Conservation (phyloP, 2,113 vertebrate species). For the Dinomys branickii region DNA sequence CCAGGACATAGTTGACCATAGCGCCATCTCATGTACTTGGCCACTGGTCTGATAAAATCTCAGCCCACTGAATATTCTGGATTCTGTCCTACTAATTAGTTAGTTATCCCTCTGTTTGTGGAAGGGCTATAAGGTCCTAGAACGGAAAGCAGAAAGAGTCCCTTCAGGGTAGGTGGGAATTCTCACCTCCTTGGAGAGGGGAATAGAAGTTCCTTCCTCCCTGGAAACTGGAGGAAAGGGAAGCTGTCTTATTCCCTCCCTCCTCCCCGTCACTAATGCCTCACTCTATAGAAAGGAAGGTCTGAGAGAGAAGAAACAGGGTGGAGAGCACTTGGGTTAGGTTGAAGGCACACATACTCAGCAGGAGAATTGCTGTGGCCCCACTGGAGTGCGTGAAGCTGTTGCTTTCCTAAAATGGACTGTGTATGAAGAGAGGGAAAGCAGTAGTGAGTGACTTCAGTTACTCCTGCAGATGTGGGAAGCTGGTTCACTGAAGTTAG, state of each 20-base stretch:
- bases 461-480: not conserved
- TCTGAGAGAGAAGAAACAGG: not conserved
- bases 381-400: not conserved
- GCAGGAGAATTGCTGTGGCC: not conserved
- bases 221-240: slow-evolving; percentile 10
- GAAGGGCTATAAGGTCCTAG: not conserved
- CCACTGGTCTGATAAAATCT: not conserved
- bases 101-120: not conserved
- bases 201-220: slow-evolving; percentile 9
- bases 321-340: not conserved
- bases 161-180: not conserved
- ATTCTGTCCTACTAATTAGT: not conserved
- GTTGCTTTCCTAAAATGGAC: not conserved
- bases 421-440: not conserved
- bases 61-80: not conserved
- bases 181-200: not conserved
- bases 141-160: not conserved
- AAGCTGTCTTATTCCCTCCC: not conserved
- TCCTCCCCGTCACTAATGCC: not conserved
- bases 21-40: not conserved
- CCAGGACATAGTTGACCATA: not conserved
- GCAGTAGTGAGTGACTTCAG: not conserved
- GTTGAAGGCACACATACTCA: not conserved
- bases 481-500: not conserved
- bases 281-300: not conserved